A percentile compares a stretch with the other conserved stretches of the same genome.
These are phyloP conservation scores for Pagetopsis macropterus DNA, from an alignment of 2,797 vertebrate genomes.

Conservation along the genomic window DNA sequence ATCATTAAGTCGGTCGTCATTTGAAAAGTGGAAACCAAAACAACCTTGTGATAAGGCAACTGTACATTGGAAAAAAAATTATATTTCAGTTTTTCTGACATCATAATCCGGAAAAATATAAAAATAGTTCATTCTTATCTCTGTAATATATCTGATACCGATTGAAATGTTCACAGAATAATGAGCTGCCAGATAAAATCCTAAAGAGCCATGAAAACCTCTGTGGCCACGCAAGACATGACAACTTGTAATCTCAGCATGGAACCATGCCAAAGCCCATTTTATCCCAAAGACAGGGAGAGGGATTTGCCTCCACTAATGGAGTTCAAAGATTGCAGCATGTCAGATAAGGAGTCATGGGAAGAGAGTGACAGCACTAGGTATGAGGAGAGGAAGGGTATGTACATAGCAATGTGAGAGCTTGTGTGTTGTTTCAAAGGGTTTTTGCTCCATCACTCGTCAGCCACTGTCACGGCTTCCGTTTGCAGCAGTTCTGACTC, in stretches of 20 bases:
- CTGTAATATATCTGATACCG: constrained; percentile 66
- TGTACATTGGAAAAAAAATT: constrained; percentile 23
- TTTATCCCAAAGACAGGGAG: constrained; percentile 77
- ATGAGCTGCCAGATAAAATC: constrained; percentile 79
- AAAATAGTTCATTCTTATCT: constrained; percentile 53
- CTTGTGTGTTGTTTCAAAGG: constrained; percentile 57
- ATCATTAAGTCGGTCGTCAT: constrained; percentile 42
- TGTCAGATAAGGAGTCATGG: constrained; percentile 78
- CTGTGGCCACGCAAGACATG: constrained; percentile 74
- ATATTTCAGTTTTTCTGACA: constrained; percentile 51
- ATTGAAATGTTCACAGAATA: constrained; percentile 74
- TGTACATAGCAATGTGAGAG: constrained; percentile 52
- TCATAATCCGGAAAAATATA: constrained; percentile 45
- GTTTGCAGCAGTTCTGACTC: constrained; percentile 60
- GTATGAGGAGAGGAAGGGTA: constrained; percentile 59
- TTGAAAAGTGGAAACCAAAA: constrained; percentile 38
- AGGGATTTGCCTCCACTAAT: constrained; percentile 82
- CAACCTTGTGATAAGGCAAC: background rate
- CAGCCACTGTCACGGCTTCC: constrained; percentile 55
- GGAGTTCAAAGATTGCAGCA: constrained; percentile 83
- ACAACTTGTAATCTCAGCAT: constrained; percentile 85
- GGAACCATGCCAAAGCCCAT: constrained; percentile 79
- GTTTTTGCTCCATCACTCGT: constrained; percentile 57
- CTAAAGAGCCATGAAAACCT: constrained; percentile 67
- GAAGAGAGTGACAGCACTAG: constrained; percentile 75